These are phyloP conservation scores for Chlorospingus semifuscus DNA, from an alignment of 2,797 vertebrate species.

Conservation along the genomic window DNA sequence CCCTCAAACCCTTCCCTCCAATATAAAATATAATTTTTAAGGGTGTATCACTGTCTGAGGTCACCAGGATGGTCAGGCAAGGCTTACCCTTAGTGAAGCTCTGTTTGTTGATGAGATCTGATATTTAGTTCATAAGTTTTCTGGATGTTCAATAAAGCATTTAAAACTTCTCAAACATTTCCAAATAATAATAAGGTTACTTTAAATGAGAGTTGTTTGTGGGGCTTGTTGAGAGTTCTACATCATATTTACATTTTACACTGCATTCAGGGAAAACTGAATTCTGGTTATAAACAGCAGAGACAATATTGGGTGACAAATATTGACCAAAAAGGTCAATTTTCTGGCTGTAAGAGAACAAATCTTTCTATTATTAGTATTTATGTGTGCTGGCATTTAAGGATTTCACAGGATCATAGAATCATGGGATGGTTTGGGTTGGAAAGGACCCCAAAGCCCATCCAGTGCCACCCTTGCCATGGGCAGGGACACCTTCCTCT, in stretches of 20 bases:
- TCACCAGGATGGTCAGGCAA: neutral
- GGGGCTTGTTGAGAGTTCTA: rapidly evolving
- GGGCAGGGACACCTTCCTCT: neutral
- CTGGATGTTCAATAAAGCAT: neutral
- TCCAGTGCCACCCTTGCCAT: neutral
- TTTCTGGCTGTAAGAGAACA: neutral
- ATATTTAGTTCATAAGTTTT: neutral
- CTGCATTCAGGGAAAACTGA: neutral
- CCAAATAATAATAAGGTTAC: neutral
- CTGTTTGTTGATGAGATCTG: neutral
- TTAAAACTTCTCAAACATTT: neutral
- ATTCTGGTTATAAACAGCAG: neutral
- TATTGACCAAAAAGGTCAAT: neutral
- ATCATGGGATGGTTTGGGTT: neutral
- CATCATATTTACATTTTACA: neutral
- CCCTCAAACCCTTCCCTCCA: neutral
- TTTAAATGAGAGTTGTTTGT: neutral
- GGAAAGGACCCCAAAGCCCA: neutral
- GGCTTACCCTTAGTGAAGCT: neutral
- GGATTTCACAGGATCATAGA: neutral
- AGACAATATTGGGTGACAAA: neutral
- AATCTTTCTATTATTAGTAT: neutral
- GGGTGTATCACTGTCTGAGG: neutral
- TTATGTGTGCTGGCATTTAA: neutral
- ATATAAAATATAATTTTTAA: neutral